phyloP scores from a whole-genome alignment of 2,888 invertebrate genomes.

The Bellardia pandia region DNA sequence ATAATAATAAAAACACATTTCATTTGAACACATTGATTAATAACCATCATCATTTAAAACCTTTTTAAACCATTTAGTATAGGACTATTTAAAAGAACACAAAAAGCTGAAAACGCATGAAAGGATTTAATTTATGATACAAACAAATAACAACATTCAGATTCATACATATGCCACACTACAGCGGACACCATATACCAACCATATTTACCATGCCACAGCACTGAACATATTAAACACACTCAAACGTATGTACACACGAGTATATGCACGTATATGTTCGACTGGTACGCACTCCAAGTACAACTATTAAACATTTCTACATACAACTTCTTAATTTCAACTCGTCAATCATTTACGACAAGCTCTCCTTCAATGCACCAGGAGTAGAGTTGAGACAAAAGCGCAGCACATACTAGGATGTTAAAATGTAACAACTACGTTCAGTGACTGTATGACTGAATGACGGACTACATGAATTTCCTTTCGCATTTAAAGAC shows the following conservation, averaged over 20 bases:
- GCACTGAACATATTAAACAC: slow-evolving; percentile 6
- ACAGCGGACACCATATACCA: neutral
- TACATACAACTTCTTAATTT: slow-evolving; percentile 79
- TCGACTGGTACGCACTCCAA: neutral
- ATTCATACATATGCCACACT: slow-evolving; percentile 1
- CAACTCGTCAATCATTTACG: slow-evolving; percentile 79
- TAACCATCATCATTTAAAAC: slow-evolving; percentile 71
- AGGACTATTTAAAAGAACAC: slow-evolving; percentile 45
- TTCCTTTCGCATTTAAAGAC: slow-evolving; percentile 31
- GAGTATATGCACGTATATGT: neutral
- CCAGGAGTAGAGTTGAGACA: slow-evolving; percentile 43
- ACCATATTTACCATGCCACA: slow-evolving; percentile 3
- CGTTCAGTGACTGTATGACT: slow-evolving; percentile 17
- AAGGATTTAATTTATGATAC: slow-evolving; percentile 72
- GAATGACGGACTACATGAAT: slow-evolving; percentile 21
- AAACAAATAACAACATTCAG: slow-evolving; percentile 57
- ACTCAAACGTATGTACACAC: slow-evolving; percentile 2
- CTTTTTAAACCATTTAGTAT: slow-evolving; percentile 67
- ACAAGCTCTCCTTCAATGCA: slow-evolving; percentile 68
- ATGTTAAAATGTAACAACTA: slow-evolving; percentile 61
- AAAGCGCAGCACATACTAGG: slow-evolving; percentile 16
- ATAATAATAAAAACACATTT: slow-evolving; percentile 57
- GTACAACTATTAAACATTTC: slow-evolving; percentile 41
- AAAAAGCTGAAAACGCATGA: slow-evolving; percentile 52
- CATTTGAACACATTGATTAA: slow-evolving; percentile 69